Evolutionary conservation across 1,140 invertebrate species (phyloP), one percentile per base, ranked within the genome.

Genomic region (Aphis gossypii): DNA sequence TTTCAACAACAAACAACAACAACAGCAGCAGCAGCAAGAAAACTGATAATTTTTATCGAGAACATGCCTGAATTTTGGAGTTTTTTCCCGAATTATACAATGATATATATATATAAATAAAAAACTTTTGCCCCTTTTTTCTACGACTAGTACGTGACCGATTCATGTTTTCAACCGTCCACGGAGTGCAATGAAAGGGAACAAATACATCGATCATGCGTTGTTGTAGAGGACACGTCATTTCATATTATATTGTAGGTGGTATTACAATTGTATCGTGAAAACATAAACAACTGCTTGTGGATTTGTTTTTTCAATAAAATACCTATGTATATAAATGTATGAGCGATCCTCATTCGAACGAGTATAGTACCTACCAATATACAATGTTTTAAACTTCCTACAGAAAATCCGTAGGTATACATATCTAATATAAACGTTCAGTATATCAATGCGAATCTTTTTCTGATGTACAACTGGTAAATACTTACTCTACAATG

Each of bases 41-140:
- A 93, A 93, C 92, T 56, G 76, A 93, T 93, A 84, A 93, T 93
- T 93, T 93, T 56, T 56, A 86, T 86, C 92, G 82, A 60, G n/a
- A 92, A 93, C 82, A 54, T 51, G 25, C 46, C 48, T 30, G 48
- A 93, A 83, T 56, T 93, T 83, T 18, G 5, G 68, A 48, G 60
- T 93, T 93, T 86, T 82, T 68, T 68, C 14, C 51, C n/a, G 25
- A 90, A 90, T 90, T 90, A 76, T 68, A 14, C n/a, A n/a, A 46
- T 20, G 11, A 48, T 46, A 46, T 46, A 20, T 46, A 35, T 1
- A 21, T 30, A 46, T 46, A 9, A 9, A 46, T 9, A n/a, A n/a
- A 54, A 89, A 68, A 90, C 89, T 90, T 90, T 90, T 44, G 2
- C 35, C 38, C 25, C 30, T 60, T 25, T 60, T 90, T 90, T 46